Conservation (phyloP, 1,140 invertebrate genomes). For the Tetramorium parvispinum region DNA sequence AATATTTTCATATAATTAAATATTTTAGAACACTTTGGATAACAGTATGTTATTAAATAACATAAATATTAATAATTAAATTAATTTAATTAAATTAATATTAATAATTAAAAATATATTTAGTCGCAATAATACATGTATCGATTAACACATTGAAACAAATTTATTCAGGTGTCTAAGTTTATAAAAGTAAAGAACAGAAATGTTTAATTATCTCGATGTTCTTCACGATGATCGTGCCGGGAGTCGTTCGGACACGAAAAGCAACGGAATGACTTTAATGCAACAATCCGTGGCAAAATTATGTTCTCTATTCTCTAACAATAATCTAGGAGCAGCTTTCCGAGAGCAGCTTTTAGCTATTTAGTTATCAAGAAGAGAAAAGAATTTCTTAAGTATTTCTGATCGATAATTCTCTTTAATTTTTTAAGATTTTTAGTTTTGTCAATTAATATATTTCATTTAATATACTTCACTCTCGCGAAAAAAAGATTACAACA, state of each 20-base stretch:
- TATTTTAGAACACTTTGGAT: not conserved
- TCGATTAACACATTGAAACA: not conserved
- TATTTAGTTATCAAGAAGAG: not conserved
- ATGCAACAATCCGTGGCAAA: slow-evolving; percentile 36
- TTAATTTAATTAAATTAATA: no score
- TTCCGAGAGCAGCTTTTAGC: slow-evolving; percentile 9
- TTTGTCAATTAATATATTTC: no score
- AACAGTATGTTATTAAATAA: not conserved
- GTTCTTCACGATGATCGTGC: slow-evolving; percentile 26
- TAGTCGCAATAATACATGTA: not conserved
- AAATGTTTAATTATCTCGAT: slow-evolving; percentile 62
- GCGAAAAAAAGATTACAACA: not conserved
- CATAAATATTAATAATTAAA: not conserved
- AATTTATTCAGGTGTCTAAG: not conserved
- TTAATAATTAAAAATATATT: no score
- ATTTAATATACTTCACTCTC: no score
- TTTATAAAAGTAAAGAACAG: slow-evolving; percentile 32
- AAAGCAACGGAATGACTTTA: slow-evolving; percentile 43
- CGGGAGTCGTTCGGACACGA: slow-evolving; percentile 40
- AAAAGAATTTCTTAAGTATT: slow-evolving; percentile 25
- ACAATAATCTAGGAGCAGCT: slow-evolving; percentile 30
- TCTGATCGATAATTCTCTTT: not conserved
- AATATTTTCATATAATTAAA: not conserved
- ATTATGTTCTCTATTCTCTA: slow-evolving; percentile 11
- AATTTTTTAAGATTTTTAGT: not conserved